Evolutionary conservation across 92 coral and sea anemone genomes (phyloP).

Genomic region (Heteractis magnifica): DNA sequence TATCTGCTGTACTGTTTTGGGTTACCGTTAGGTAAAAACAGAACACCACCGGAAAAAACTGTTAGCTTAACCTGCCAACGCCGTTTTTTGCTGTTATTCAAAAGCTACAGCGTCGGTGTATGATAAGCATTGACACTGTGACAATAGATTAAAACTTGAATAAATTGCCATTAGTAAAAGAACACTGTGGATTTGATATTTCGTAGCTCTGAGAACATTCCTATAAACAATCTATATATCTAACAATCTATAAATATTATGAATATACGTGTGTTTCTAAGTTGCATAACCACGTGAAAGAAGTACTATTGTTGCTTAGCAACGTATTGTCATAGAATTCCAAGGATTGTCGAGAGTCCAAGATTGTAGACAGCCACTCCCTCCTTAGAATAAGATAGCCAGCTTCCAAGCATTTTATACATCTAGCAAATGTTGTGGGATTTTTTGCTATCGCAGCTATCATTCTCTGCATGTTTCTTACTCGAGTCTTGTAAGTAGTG

Average conservation of each 20-base stretch:
- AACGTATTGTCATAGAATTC: not conserved
- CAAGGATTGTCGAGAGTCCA: too few relatives aligned
- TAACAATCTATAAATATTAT: slow-evolving; percentile 25
- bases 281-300: slow-evolving; percentile 15
- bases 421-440: too few relatives aligned
- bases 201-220: slow-evolving; percentile 29
- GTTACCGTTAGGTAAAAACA: slow-evolving; percentile 7
- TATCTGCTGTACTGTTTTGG: not conserved
- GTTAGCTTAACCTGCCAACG: not conserved
- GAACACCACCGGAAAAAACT: slow-evolving; percentile 1
- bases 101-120: slow-evolving; percentile 34
- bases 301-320: not conserved
- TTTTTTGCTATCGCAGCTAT: too few relatives aligned
- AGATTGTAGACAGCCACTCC: too few relatives aligned
- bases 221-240: slow-evolving; percentile 24
- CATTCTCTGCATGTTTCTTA: too few relatives aligned
- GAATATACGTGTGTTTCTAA: slow-evolving; percentile 23
- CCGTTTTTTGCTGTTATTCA: slow-evolving; percentile 30
- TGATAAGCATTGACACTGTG: slow-evolving; percentile 13
- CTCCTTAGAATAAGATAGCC: too few relatives aligned
- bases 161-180: slow-evolving; percentile 12
- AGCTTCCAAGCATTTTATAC: too few relatives aligned
- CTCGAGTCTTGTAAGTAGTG: too few relatives aligned
- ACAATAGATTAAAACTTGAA: slow-evolving; percentile 36
- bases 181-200: slow-evolving; percentile 7